Conservation (phyloP, 2,888 invertebrate species). For the Octonoba sinensis region DNA sequence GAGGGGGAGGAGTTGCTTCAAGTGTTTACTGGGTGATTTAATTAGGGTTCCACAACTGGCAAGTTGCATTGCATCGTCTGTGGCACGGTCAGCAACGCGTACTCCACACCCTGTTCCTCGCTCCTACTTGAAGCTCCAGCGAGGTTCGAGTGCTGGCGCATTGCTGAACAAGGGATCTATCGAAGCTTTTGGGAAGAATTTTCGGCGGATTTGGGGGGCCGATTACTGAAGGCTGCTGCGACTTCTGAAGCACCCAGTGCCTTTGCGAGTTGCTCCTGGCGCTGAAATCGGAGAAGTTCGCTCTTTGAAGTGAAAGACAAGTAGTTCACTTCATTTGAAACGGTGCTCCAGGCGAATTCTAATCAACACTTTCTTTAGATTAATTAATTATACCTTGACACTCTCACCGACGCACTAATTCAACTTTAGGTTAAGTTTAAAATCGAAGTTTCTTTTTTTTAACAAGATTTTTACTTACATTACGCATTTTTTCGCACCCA, state of each 20-base stretch:
- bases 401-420: too few species aligned
- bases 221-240: conserved; percentile 12
- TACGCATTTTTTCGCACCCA: too few species aligned
- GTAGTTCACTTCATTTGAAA: too few species aligned
- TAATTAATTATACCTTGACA: too few species aligned
- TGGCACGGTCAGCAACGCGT: not conserved
- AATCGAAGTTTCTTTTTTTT: too few species aligned
- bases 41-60: conserved; percentile 43
- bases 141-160: not conserved
- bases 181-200: conserved; percentile 17
- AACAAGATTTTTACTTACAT: too few species aligned
- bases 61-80: conserved; percentile 6
- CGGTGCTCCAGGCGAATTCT: too few species aligned
- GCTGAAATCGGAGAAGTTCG: too few species aligned
- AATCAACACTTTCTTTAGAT: too few species aligned
- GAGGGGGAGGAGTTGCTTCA: conserved; percentile 11
- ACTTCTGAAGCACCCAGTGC: not conserved
- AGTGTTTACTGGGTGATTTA: conserved; percentile 61
- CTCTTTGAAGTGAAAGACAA: too few species aligned
- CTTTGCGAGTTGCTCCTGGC: not conserved
- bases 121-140: not conserved
- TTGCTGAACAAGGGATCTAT: too few species aligned
- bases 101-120: not conserved
- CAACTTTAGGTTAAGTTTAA: too few species aligned
- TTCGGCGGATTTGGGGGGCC: conserved; percentile 25